A percentile compares a stretch with the other conserved stretches of the same genome.
Conservation (phyloP, 2,888 invertebrate species). For the Lepidochrysops patricia region DNA sequence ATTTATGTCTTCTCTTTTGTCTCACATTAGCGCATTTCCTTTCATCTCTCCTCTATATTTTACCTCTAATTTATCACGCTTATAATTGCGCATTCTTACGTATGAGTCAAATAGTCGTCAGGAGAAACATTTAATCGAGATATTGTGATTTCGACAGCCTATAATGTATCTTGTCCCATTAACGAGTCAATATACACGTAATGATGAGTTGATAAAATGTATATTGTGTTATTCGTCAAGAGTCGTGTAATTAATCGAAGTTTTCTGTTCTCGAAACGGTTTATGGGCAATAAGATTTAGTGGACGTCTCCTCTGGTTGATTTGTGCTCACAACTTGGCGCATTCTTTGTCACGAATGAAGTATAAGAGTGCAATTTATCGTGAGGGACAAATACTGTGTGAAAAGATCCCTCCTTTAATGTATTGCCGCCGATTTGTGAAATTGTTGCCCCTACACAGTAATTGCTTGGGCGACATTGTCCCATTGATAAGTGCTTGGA, state of each 20-base stretch:
- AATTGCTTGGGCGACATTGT: constrained; percentile 14
- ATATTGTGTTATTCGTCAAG: constrained; percentile 63
- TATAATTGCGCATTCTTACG: constrained; percentile 31
- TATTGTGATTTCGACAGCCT: constrained; percentile 60
- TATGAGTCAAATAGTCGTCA: constrained; percentile 36
- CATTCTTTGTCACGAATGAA: constrained; percentile 53
- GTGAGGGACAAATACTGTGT: constrained; percentile 53
- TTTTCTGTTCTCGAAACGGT: constrained; percentile 51
- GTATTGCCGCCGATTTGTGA: constrained; percentile 42
- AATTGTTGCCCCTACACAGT: constrained; percentile 28
- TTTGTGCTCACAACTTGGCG: constrained; percentile 55
- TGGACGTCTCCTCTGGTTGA: constrained; percentile 47
- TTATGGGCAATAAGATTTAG: constrained; percentile 60
- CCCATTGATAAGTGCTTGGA: background rate
- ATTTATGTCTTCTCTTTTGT: constrained; percentile 68
- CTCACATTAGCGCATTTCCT: constrained; percentile 58
- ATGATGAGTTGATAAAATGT: constrained; percentile 70
- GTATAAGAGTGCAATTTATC: constrained; percentile 62
- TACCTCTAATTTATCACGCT: constrained; percentile 30
- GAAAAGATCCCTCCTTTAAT: constrained; percentile 52
- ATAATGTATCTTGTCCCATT: constrained; percentile 57
- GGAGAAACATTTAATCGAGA: constrained; percentile 50
- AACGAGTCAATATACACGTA: constrained; percentile 66
- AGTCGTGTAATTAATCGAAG: constrained; percentile 58
- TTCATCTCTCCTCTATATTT: constrained; percentile 44